Evolutionary conservation across 2,888 invertebrate genomes (phyloP).

Genomic region (Eurois occulta): DNA sequence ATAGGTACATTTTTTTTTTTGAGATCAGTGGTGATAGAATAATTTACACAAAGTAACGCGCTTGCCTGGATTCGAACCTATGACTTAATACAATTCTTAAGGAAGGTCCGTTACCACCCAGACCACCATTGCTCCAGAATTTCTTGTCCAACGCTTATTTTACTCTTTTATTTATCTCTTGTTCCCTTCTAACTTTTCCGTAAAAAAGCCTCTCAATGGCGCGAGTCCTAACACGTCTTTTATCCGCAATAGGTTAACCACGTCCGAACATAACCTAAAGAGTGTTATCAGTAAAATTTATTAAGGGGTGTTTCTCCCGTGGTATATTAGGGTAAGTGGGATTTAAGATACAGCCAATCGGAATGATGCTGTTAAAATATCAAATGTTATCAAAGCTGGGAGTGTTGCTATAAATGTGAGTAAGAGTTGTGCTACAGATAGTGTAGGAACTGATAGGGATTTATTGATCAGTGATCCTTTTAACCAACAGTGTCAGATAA

Average conservation of each 20-base stretch:
- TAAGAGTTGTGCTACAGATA: background rate
- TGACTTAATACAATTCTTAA: background rate
- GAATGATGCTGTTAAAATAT: conserved; percentile 59
- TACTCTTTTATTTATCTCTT: background rate
- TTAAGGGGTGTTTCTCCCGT: conserved; percentile 46
- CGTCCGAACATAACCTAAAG: conserved; percentile 36
- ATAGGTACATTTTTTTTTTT: too few relatives aligned
- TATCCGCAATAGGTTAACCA: conserved; percentile 30
- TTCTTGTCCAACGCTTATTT: background rate
- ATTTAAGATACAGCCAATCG: conserved; percentile 56
- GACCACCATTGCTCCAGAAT: background rate
- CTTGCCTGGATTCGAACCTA: background rate
- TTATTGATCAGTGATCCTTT: background rate
- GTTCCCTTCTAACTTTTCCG: background rate
- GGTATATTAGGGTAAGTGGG: conserved; percentile 52
- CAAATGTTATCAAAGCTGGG: conserved; percentile 36
- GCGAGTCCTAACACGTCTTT: conserved; percentile 12
- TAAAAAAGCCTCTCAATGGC: background rate
- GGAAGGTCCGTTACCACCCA: background rate
- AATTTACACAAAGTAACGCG: background rate
- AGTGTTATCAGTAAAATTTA: conserved; percentile 63
- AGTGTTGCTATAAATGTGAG: conserved; percentile 15
- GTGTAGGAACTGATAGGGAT: background rate
- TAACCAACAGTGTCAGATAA: background rate
- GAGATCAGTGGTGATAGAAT: background rate